A percentile compares a stretch with the other conserved stretches of the same genome.
These are phyloP conservation scores for Cassiopea andromeda DNA, from an alignment of 30 jellyfish, hydroid and myxozoan species.

Conservation along the genomic window DNA sequence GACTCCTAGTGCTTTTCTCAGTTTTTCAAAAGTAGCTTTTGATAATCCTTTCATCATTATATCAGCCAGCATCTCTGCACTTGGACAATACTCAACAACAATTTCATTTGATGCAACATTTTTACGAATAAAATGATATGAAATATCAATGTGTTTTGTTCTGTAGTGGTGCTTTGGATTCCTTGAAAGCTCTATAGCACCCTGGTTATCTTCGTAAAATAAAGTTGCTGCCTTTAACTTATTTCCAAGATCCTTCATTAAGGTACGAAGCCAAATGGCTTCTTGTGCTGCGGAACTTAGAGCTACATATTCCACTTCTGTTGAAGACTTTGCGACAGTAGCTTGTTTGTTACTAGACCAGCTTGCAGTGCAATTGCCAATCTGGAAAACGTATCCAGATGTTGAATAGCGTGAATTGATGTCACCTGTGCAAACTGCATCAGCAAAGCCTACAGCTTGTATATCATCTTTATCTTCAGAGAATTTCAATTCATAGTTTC, in stretches of 20 bases:
- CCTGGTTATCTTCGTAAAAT: conserved; percentile 59
- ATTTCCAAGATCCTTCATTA: conserved; percentile 47
- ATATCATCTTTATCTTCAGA: background rate
- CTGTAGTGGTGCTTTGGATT: conserved; percentile 37
- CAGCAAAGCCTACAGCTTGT: background rate
- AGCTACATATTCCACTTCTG: conserved; percentile 8
- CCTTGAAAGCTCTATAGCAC: conserved; percentile 61
- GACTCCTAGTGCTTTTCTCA: background rate
- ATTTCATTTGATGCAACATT: conserved; percentile 18
- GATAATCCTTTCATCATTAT: conserved; percentile 49
- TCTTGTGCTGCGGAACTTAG: conserved; percentile 36
- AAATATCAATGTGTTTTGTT: conserved; percentile 46
- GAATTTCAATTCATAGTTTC: background rate
- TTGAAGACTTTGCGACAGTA: conserved; percentile 54
- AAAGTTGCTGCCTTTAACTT: conserved; percentile 26
- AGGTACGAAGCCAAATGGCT: conserved; percentile 61
- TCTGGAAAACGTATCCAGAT: conserved; percentile 56
- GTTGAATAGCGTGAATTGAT: conserved; percentile 44
- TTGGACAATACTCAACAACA: conserved; percentile 22
- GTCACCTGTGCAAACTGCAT: conserved; percentile 36
- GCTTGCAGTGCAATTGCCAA: conserved; percentile 8
- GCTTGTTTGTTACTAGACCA: conserved; percentile 53
- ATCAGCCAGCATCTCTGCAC: conserved; percentile 56
- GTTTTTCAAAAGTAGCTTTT: conserved; percentile 14
- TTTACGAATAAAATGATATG: conserved; percentile 21